Base-by-base conservation (phyloP, 2,888 invertebrate species). In the Zaprionus obscuricornis region DNA sequence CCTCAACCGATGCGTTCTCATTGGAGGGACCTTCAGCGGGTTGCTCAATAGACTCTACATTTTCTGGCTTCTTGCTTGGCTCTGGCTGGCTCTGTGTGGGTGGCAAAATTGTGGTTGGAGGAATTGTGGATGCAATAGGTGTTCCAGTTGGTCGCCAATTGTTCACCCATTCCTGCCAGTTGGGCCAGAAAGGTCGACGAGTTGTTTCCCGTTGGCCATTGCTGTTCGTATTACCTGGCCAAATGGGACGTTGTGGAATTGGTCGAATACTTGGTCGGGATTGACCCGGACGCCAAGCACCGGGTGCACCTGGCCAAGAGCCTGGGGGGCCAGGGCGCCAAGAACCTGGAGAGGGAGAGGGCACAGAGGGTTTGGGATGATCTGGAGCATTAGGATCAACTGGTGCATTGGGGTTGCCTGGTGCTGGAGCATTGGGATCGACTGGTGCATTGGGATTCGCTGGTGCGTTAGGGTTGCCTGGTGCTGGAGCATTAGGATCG, bases 1-100 rank as follows among this genome's bases (percentile, higher is more conserved):
- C 66, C 52, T 87, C 88, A 5, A 54, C 65, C 0, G 88, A 88
- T 0, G 78, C 82, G 18, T 71, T 67, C 51, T 87, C 87, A 29
- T 47, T 64, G 8, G 82, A 74, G 3, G 52, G 57, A 14, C 16
- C 7, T 4, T 43, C 50, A 11, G 14, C 47, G 3, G 74, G 46
- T 13, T 64, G 69, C 24, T 79, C 82, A 6, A 75, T 51, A 0
- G 79, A 74, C 16, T 79, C 75, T 6, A 31, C 56, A 3, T 49
- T 43, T 36, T 78, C 69, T 1, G 72, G 14, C 5, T 55, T 46
- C 24, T 52, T 62, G 4, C 13, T 36, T 1, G 20, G 7, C 3
- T 56, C 47, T 3, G 37, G 42, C 34, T 33, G 55, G 3, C 13
- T 50, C 40, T 22, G 33, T 4, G 20, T 29, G n/a, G 34, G 36